A percentile compares a stretch with the other conserved stretches of the same genome.
phyloP scores from a whole-genome alignment of 1,140 invertebrate genomes.

The Rhynchophorus ferrugineus region DNA sequence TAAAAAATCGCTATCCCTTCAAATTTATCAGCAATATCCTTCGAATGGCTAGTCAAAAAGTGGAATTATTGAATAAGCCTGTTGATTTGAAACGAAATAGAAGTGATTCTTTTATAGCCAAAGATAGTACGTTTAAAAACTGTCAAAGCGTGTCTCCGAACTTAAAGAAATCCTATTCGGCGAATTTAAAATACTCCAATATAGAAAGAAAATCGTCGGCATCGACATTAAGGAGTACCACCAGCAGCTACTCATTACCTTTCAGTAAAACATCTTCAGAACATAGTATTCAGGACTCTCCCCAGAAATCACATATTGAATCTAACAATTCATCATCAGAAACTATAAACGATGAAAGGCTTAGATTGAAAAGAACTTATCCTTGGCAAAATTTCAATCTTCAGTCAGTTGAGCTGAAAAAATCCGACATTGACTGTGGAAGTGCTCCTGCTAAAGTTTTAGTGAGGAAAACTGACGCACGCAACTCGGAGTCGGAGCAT shows the following conservation, averaged over 20 bases:
- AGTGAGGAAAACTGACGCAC: not conserved
- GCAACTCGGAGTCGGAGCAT: not conserved
- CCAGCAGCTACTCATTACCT: slow-evolving; percentile 3
- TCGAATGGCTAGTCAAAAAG: not conserved
- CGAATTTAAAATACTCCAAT: not conserved
- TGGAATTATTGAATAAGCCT: not conserved
- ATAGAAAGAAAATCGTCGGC: not conserved
- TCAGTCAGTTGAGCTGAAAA: not conserved
- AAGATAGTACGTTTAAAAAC: no score
- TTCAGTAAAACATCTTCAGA: slow-evolving; percentile 12
- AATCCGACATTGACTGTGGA: not conserved
- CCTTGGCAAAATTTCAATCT: slow-evolving; percentile 17
- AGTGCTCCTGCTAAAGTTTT: not conserved
- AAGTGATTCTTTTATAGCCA: slow-evolving; percentile 13
- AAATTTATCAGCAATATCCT: slow-evolving; percentile 4
- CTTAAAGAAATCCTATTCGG: not conserved
- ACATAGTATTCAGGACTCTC: slow-evolving; percentile 5
- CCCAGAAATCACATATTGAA: not conserved
- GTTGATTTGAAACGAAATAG: slow-evolving; percentile 4
- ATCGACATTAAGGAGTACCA: not conserved
- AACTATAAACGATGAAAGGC: not conserved
- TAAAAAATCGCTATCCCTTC: slow-evolving; percentile 13
- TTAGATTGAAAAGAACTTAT: slow-evolving; percentile 7
- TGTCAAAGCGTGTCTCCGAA: no score
- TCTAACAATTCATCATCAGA: not conserved